A percentile compares a stretch with the other conserved stretches of the same genome.
Evolutionary conservation across 2,888 invertebrate species (phyloP).

Genomic region (Cosmia pyralina): DNA sequence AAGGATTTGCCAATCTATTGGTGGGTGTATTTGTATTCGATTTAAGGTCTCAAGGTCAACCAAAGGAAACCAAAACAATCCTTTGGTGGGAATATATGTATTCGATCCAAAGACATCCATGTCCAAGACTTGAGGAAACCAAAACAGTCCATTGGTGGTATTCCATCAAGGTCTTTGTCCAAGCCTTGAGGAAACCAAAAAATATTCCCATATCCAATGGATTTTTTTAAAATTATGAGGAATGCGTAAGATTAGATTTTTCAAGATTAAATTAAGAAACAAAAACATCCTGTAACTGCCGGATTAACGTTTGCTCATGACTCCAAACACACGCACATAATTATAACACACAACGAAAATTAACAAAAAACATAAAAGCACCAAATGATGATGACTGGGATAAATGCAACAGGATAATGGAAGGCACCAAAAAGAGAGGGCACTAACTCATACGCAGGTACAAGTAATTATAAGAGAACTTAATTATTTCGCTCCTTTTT

Average conservation of each 20-base stretch:
- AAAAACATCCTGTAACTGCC: background rate
- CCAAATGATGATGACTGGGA: conserved; percentile 64
- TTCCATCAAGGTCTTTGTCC: background rate
- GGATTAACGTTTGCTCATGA: conserved; percentile 15
- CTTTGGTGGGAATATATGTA: too few relatives aligned
- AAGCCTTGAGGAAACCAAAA: background rate
- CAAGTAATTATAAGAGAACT: conserved; percentile 61
- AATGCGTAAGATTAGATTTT: background rate
- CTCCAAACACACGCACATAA: conserved; percentile 43
- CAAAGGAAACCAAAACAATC: too few relatives aligned
- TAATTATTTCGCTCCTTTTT: conserved; percentile 52
- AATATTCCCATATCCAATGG: background rate
- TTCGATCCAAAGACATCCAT: too few relatives aligned
- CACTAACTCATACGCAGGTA: conserved; percentile 58
- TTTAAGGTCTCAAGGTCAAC: too few relatives aligned
- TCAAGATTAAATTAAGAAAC: background rate
- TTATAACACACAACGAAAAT: conserved; percentile 50
- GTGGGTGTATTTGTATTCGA: too few relatives aligned
- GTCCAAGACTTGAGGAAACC: too few relatives aligned
- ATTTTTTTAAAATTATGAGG: background rate
- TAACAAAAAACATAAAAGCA: conserved; percentile 57
- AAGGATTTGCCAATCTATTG: too few relatives aligned
- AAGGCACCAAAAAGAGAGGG: conserved; percentile 55
- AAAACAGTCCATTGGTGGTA: too few relatives aligned
- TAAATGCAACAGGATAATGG: conserved; percentile 62